These are phyloP conservation scores for Drosophila biarmipes DNA, from an alignment of 1,140 invertebrate species.

Conservation along the genomic window DNA sequence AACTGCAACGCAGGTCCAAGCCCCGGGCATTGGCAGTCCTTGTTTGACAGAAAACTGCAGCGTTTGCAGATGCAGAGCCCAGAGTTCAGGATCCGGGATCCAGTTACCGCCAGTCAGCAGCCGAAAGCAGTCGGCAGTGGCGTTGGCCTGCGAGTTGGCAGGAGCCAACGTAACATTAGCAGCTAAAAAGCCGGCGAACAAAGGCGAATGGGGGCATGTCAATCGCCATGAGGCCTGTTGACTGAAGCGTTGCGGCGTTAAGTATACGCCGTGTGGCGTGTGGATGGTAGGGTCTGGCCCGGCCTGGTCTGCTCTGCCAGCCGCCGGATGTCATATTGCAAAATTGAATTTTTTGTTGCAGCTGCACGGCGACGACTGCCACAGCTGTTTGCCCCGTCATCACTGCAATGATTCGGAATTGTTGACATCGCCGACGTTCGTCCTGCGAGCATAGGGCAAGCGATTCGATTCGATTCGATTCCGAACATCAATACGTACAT, in stretches of 20 bases:
- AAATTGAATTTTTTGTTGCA: conserved; percentile 78
- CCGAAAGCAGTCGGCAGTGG: conserved; percentile 11
- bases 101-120: conserved; percentile 17
- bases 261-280: conserved; percentile 63
- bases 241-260: conserved; percentile 75
- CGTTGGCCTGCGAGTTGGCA: conserved; percentile 4
- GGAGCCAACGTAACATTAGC: conserved; percentile 45
- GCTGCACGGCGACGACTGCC: conserved; percentile 42
- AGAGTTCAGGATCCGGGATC: conserved; percentile 1
- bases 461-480: conserved; percentile 20
- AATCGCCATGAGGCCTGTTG: conserved; percentile 60
- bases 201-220: conserved; percentile 66
- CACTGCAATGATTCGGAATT: conserved; percentile 79
- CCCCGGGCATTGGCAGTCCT: conserved; percentile 7
- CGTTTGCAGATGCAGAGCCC: conserved; percentile 27
- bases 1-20: conserved; percentile 2
- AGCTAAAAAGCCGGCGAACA: conserved; percentile 55
- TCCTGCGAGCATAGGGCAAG: conserved; percentile 32
- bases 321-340: conserved; percentile 79
- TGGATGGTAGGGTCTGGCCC: neutral
- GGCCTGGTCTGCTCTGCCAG: conserved; percentile 6
- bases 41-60: conserved; percentile 55
- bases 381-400: conserved; percentile 79
- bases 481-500: conserved; percentile 28
- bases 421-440: conserved; percentile 63